Conservation (phyloP, 2,888 invertebrate genomes). For the Drepana falcataria region DNA sequence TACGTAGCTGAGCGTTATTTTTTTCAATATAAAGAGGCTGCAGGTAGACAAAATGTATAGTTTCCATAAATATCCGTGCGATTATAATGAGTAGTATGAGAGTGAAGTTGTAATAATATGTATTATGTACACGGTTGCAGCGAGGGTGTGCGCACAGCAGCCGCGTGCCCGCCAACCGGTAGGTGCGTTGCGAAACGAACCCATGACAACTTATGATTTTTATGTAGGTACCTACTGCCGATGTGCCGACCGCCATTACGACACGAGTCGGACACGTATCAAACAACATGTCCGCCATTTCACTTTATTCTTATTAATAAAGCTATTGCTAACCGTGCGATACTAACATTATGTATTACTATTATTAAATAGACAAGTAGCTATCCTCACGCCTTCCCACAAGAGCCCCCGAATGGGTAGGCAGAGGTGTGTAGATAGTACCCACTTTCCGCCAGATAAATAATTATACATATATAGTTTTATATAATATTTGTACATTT, state of each 20-base stretch:
- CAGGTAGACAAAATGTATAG: neutral
- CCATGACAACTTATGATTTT: constrained; percentile 60
- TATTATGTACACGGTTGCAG: constrained; percentile 4
- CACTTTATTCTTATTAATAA: constrained; percentile 31
- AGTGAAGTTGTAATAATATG: neutral
- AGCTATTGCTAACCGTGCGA: constrained; percentile 16
- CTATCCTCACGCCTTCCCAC: constrained; percentile 20
- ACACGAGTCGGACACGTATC: constrained; percentile 46
- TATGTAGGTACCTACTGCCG: constrained; percentile 29
- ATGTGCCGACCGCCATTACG: constrained; percentile 57
- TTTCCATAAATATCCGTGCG: too few relatives aligned
- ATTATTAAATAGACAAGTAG: constrained; percentile 25
- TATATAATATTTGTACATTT: too few relatives aligned
- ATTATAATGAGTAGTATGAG: neutral
- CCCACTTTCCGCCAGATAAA: constrained; percentile 11
- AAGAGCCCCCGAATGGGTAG: too few relatives aligned
- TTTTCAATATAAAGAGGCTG: neutral
- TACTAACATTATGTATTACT: constrained; percentile 21
- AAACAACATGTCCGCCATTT: constrained; percentile 46
- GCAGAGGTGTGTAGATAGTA: too few relatives aligned
- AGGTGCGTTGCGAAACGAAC: constrained; percentile 58
- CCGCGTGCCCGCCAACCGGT: constrained; percentile 23
- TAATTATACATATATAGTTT: neutral
- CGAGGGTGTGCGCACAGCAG: constrained; percentile 16
- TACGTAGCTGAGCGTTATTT: neutral